phyloP scores from a whole-genome alignment of 2,797 vertebrate genomes.

The Chelmon rostratus region DNA sequence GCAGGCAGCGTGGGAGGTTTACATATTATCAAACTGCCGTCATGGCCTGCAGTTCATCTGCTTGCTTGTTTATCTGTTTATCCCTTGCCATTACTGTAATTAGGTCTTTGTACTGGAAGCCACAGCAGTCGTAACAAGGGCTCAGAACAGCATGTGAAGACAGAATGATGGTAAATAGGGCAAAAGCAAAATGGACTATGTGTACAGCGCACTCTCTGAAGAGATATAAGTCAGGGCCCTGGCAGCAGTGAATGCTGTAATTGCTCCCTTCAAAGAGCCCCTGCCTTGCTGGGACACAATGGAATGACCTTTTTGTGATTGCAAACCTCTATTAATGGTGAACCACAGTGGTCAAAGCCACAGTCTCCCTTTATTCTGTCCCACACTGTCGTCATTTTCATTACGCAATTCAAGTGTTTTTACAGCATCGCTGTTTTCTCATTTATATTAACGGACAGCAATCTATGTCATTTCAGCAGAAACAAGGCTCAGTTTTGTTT shows the following conservation, averaged over 20 bases:
- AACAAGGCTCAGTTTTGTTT: conserved; percentile 34
- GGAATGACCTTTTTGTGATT: conserved; percentile 83
- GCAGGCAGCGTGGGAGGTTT: conserved; percentile 76
- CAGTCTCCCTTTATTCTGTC: conserved; percentile 48
- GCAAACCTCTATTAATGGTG: conserved; percentile 76
- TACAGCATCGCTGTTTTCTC: conserved; percentile 46
- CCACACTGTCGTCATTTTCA: conserved; percentile 55
- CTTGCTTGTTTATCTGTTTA: conserved; percentile 79
- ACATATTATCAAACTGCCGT: conserved; percentile 78
- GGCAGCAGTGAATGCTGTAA: conserved; percentile 79
- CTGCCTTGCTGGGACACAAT: conserved; percentile 77
- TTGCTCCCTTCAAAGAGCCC: conserved; percentile 82
- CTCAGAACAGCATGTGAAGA: conserved; percentile 75
- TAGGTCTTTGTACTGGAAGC: conserved; percentile 78
- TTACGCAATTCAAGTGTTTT: conserved; percentile 64
- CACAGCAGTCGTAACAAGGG: conserved; percentile 70
- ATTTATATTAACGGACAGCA: conserved; percentile 49
- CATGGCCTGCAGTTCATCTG: conserved; percentile 71
- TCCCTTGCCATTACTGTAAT: conserved; percentile 81
- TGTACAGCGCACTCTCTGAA: conserved; percentile 71
- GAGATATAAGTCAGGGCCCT: conserved; percentile 78
- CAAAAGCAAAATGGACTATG: conserved; percentile 76
- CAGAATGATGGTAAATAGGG: conserved; percentile 79
- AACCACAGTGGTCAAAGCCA: conserved; percentile 64
- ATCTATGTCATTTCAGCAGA: conserved; percentile 37